A percentile compares a stretch with the other conserved stretches of the same genome.
phyloP scores from a whole-genome alignment of 2,797 vertebrate species.

The Mormyrops attenuatus region DNA sequence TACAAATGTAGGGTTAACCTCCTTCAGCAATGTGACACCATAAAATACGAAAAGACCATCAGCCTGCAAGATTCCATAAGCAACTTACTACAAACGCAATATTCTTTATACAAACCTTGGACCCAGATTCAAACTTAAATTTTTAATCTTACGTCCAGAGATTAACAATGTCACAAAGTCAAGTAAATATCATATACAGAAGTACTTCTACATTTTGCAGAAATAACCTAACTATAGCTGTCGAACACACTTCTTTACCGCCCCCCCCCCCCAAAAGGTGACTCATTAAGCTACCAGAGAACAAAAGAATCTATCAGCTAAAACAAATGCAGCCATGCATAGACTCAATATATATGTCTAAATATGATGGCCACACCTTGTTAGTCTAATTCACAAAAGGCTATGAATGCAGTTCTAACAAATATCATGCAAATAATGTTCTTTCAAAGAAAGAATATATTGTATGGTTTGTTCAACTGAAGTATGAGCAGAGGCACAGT shows the following conservation, averaged over 20 bases:
- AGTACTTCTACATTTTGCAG: background rate
- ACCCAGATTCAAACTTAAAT: background rate
- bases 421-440: background rate
- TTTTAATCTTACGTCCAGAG: background rate
- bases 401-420: background rate
- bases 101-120: background rate
- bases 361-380: background rate
- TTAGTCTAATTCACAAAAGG: background rate
- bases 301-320: slow-evolving; percentile 5
- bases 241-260: background rate
- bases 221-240: background rate
- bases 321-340: slow-evolving; percentile 1
- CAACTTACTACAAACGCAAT: background rate
- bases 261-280: background rate
- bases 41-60: background rate
- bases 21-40: background rate
- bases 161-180: background rate
- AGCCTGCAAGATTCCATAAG: background rate
- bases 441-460: background rate
- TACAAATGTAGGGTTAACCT: background rate
- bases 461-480: background rate
- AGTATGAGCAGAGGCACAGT: background rate
- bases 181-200: background rate
- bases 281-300: background rate
- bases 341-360: background rate